Conservation (phyloP, 2,888 invertebrate genomes). For the Oasisia sp. region DNA sequence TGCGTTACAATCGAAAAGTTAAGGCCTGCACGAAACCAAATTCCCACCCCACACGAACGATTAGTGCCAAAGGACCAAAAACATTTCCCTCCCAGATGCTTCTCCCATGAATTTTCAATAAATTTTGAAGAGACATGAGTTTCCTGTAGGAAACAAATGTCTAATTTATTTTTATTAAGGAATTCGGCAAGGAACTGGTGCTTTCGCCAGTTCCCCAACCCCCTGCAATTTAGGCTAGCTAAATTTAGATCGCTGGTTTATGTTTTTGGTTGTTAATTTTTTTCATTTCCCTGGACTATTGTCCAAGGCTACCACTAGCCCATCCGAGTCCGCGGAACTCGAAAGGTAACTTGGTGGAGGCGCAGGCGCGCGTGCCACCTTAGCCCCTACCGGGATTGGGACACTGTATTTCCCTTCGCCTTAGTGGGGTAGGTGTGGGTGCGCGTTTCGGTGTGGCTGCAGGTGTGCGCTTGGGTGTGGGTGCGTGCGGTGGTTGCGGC, state of each 20-base stretch:
- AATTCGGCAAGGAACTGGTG: background rate
- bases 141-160: background rate
- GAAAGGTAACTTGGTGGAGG: too few species aligned
- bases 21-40: background rate
- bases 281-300: too few species aligned
- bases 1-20: background rate
- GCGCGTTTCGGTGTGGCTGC: too few species aligned
- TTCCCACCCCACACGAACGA: constrained; percentile 17
- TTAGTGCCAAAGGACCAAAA: constrained; percentile 8
- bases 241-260: background rate
- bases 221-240: background rate
- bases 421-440: too few species aligned
- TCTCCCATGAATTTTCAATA: background rate
- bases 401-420: too few species aligned
- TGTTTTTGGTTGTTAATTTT: too few species aligned
- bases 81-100: background rate
- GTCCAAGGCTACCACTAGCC: too few species aligned
- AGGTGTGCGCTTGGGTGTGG: too few species aligned
- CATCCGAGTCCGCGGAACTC: too few species aligned
- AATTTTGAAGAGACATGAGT: constrained; percentile 17
- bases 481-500: too few species aligned
- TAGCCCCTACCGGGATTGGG: too few species aligned
- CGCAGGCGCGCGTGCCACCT: too few species aligned
- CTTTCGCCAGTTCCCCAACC: background rate
- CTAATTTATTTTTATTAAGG: background rate